Evolutionary conservation across 2,888 invertebrate species (phyloP), one percentile per base, ranked within the genome.

Genomic region (Calliphora vomitoria): DNA sequence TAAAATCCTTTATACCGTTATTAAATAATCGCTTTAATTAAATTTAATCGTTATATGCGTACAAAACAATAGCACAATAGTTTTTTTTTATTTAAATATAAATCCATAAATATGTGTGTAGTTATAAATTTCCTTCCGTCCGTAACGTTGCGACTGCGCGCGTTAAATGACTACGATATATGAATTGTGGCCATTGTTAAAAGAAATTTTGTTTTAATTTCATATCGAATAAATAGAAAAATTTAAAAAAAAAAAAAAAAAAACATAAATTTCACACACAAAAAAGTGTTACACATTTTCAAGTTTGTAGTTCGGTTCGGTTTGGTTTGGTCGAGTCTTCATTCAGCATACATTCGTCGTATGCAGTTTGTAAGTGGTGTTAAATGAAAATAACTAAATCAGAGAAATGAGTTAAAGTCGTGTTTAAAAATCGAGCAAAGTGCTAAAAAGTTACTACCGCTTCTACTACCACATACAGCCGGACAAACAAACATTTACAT

Each of bases 351-450:
- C 44, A 81, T 72, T 66, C 20, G 13, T 58, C 47, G 18, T 44
- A 25, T 5, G 25, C 5, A 10, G 11, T 25, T 4, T 3, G 44
- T 44, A 44, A 13, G 44, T 13, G 72, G 72, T 87, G 68, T 82
- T 81, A 80, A 82, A 86, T 79, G 68, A 69, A 80, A 78, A 84
- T 76, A 78, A 58, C 62, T 66, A 78, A 85, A 69, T 85, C 53
- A 62, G 72, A 62, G 41, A 79, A 83, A 78, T 72, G 47, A 87
- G 79, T 86, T 80, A 82, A 89, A 89, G 87, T 89, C 86, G 87
- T 87, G 88, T 89, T 85, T 89, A 89, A 90, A 90, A 71, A 75
- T 89, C 88, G 90, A 90, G 90, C 90, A 90, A 91, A 89, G 91
- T 90, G 91, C 90, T 91, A 91, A 91, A 90, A 88, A 87, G 82